Evolutionary conservation across 2,888 invertebrate genomes (phyloP).

Genomic region (Parasteatoda lunata): DNA sequence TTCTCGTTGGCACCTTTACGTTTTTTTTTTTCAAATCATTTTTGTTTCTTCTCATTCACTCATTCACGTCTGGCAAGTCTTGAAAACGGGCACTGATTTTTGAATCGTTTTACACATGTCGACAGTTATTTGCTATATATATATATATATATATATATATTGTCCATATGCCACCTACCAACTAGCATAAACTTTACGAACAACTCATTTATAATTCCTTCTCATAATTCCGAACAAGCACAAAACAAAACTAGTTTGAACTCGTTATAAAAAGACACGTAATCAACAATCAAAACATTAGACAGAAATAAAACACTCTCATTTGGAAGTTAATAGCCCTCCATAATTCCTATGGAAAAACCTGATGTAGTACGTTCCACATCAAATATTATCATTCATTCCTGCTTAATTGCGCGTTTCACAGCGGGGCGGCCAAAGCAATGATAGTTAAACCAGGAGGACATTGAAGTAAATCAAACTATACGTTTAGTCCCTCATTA

Average conservation of each 20-base stretch:
- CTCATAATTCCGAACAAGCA: not conserved
- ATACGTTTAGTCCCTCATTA: not conserved
- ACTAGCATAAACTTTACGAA: too few relatives aligned
- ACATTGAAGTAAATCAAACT: conserved; percentile 48
- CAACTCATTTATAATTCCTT: too few relatives aligned
- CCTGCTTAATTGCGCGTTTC: conserved; percentile 49
- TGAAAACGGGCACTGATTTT: too few relatives aligned
- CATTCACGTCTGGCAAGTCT: too few relatives aligned
- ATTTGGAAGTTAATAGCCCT: conserved; percentile 22
- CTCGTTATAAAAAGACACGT: not conserved
- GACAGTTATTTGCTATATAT: too few relatives aligned
- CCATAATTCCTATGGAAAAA: conserved; percentile 3
- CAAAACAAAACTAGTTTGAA: not conserved
- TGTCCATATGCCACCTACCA: too few relatives aligned
- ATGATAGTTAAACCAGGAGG: conserved; percentile 42
- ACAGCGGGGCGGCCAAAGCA: conserved; percentile 26
- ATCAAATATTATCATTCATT: conserved; percentile 46
- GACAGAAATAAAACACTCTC: not conserved
- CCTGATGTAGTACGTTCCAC: conserved; percentile 16
- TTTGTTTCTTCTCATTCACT: too few relatives aligned
- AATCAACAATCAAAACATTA: not conserved
- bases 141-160: too few relatives aligned
- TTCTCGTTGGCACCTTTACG: too few relatives aligned
- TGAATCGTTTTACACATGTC: too few relatives aligned
- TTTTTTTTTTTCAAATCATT: too few relatives aligned